Percentiles rank a stretch among this genome's conserved stretches.
Evolutionary conservation across 2,888 invertebrate species (phyloP).

Genomic region (Archips crataeganus): DNA sequence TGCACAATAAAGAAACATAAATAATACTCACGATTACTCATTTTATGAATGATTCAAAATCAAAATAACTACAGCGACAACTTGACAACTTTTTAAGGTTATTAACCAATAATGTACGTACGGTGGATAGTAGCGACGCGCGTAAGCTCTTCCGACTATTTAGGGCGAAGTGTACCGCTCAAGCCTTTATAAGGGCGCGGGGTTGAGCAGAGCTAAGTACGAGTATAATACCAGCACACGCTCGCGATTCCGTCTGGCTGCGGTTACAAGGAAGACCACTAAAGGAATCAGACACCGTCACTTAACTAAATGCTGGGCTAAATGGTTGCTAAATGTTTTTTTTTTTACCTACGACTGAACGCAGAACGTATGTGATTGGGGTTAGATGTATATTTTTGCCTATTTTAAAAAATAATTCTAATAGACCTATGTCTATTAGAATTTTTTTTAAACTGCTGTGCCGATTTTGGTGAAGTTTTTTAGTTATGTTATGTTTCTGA

Average conservation of each 20-base stretch:
- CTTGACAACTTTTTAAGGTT: slow-evolving; percentile 39
- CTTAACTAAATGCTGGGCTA: too few species aligned
- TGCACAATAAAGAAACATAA: not conserved
- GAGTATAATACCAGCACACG: not conserved
- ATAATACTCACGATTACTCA: slow-evolving; percentile 24
- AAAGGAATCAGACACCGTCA: not conserved
- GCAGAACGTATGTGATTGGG: too few species aligned
- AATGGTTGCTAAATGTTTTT: not conserved
- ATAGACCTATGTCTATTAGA: too few species aligned
- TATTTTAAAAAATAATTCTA: too few species aligned
- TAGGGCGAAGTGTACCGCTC: slow-evolving; percentile 62
- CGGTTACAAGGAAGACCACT: not conserved
- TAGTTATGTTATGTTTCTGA: too few species aligned
- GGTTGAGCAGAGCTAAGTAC: not conserved
- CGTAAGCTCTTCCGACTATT: slow-evolving; percentile 63
- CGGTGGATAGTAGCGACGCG: slow-evolving; percentile 52
- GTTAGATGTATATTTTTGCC: too few species aligned
- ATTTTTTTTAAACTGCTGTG: too few species aligned
- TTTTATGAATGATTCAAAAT: slow-evolving; percentile 4
- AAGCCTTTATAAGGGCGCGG: slow-evolving; percentile 71
- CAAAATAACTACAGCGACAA: slow-evolving; percentile 1
- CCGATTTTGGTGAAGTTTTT: too few species aligned
- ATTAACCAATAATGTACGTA: slow-evolving; percentile 44
- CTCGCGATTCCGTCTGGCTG: slow-evolving; percentile 2
- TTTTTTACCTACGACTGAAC: too few species aligned